Evolutionary conservation across 2,113 vertebrate species (phyloP).

Genomic region (Arenaria interpres): DNA sequence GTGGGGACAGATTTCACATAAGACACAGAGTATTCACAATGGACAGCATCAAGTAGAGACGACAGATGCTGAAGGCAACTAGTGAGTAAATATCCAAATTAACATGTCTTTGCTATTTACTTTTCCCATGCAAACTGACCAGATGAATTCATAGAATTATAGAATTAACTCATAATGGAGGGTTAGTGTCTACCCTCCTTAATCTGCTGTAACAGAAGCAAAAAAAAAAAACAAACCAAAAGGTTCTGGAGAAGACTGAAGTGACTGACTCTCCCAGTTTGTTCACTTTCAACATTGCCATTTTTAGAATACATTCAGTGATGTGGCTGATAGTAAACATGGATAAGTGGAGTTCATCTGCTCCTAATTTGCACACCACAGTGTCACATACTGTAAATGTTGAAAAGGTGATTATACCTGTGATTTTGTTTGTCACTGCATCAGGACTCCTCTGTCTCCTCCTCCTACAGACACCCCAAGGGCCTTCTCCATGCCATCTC

Average conservation of each 20-base stretch:
- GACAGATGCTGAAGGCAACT: background rate
- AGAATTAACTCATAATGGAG: background rate
- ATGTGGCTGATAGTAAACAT: background rate
- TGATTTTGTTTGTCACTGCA: background rate
- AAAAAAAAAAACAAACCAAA: no score
- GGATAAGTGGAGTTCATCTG: background rate
- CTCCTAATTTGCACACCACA: rapidly evolving
- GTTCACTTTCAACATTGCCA: background rate
- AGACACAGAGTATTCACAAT: background rate
- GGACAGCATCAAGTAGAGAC: background rate
- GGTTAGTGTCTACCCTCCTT: background rate
- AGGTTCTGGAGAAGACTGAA: background rate
- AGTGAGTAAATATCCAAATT: background rate
- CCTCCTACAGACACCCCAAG: background rate
- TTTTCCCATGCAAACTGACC: background rate
- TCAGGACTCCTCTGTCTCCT: background rate
- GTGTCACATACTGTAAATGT: background rate
- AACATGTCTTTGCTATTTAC: background rate
- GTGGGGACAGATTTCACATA: background rate
- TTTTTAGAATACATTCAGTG: background rate
- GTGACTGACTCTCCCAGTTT: background rate
- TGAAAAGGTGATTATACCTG: background rate
- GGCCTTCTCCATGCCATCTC: background rate
- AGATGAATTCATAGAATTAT: background rate
- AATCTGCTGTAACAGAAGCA: background rate